A percentile compares a stretch with the other conserved stretches of the same genome.
These are phyloP conservation scores for Addax nasomaculatus DNA, from an alignment of 2,113 vertebrate genomes.

Conservation along the genomic window DNA sequence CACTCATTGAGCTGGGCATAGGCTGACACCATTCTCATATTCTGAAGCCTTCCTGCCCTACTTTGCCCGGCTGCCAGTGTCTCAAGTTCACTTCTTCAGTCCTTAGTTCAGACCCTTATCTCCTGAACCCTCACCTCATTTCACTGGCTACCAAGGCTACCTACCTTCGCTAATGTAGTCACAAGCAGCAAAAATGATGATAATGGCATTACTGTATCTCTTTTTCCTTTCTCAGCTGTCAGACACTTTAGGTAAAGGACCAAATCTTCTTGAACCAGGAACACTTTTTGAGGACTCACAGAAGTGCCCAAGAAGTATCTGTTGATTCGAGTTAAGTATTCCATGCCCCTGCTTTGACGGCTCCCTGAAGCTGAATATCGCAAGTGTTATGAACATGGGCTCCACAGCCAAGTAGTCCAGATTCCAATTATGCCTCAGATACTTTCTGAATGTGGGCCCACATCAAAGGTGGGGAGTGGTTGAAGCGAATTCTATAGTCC, in stretches of 20 bases:
- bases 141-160: background rate
- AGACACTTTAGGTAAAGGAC: background rate
- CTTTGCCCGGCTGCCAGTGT: background rate
- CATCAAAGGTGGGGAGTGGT: background rate
- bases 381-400: background rate
- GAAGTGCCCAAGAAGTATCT: background rate
- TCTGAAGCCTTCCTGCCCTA: background rate
- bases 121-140: background rate
- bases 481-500: background rate
- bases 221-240: background rate
- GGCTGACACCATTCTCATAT: background rate
- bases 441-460: background rate
- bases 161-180: background rate
- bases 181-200: background rate
- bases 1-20: background rate
- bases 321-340: background rate
- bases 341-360: fast-evolving
- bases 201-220: background rate
- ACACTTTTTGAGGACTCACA: background rate
- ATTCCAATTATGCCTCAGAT: background rate
- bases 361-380: background rate
- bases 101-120: background rate
- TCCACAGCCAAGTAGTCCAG: background rate
- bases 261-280: background rate
- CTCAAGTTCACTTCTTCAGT: background rate